These are phyloP conservation scores for Eciton burchellii DNA, from an alignment of 1,140 invertebrate species.

Conservation along the genomic window DNA sequence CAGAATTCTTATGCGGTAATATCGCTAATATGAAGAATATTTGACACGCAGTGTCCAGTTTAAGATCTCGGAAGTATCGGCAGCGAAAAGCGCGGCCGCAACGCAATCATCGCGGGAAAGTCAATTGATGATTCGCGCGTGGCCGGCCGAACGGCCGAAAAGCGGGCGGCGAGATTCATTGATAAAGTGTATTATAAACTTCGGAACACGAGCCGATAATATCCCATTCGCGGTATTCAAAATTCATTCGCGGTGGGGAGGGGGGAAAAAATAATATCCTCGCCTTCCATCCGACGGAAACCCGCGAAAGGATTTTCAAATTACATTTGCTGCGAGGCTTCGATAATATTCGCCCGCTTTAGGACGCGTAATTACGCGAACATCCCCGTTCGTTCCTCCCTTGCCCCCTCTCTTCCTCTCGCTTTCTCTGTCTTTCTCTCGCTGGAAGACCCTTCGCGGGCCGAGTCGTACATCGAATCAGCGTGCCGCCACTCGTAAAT, in stretches of 20 bases:
- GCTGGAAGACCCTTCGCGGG: slow-evolving; percentile 15
- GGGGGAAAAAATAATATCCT: slow-evolving; percentile 58
- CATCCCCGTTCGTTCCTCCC: background rate
- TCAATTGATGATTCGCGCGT: slow-evolving; percentile 27
- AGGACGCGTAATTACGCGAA: slow-evolving; percentile 56
- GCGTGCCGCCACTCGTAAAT: slow-evolving; percentile 75
- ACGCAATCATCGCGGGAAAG: background rate
- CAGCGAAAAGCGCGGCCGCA: background rate
- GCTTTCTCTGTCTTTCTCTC: too few relatives aligned
- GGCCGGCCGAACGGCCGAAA: background rate
- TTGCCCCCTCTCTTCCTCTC: background rate
- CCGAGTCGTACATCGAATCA: slow-evolving; percentile 74
- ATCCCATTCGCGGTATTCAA: slow-evolving; percentile 63
- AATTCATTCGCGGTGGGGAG: slow-evolving; percentile 59
- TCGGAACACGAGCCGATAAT: slow-evolving; percentile 62
- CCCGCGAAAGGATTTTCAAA: slow-evolving; percentile 55
- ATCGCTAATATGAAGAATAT: too few relatives aligned
- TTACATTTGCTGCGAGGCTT: slow-evolving; percentile 61
- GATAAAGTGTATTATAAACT: slow-evolving; percentile 70
- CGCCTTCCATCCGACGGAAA: slow-evolving; percentile 35
- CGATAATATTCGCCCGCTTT: slow-evolving; percentile 56
- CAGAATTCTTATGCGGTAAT: too few relatives aligned
- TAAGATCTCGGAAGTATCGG: background rate
- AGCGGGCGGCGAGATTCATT: slow-evolving; percentile 55
- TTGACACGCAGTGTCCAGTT: too few relatives aligned